Percentiles rank a stretch among this genome's conserved stretches.
phyloP scores from a whole-genome alignment of 1,140 invertebrate genomes.

The Stenopsyche tienmushanensis region DNA sequence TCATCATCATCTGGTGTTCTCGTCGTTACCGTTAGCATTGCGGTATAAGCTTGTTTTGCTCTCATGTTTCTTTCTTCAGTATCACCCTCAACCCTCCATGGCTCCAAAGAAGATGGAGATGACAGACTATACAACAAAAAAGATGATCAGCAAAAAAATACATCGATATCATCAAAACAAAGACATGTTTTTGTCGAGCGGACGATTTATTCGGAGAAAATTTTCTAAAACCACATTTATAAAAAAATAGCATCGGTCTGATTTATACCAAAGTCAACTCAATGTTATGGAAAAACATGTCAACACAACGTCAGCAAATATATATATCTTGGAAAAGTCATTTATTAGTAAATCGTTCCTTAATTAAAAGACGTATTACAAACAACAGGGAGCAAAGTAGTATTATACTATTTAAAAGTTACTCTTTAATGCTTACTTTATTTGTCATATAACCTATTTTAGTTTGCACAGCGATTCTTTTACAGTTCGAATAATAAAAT shows the following conservation, averaged over 20 bases:
- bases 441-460: no score
- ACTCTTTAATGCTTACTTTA: no score
- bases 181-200: not conserved
- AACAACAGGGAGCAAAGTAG: not conserved
- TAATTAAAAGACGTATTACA: not conserved
- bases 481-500: no score
- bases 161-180: not conserved
- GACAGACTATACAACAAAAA: conserved; percentile 45
- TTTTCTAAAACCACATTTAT: not conserved
- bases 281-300: no score
- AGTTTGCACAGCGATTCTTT: no score
- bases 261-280: no score
- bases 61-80: conserved; percentile 77
- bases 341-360: not conserved
- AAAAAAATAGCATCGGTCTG: no score
- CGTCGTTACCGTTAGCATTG: conserved; percentile 86
- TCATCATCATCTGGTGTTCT: conserved; percentile 77
- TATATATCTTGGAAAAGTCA: not conserved
- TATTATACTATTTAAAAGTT: no score
- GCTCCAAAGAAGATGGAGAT: conserved; percentile 58
- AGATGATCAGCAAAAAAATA: not conserved
- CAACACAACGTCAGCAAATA: no score
- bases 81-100: conserved; percentile 84
- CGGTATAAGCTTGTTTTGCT: conserved; percentile 85
- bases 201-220: not conserved